Evolutionary conservation across 2,797 vertebrate genomes (phyloP).

Genomic region (Sebastes vulpes): DNA sequence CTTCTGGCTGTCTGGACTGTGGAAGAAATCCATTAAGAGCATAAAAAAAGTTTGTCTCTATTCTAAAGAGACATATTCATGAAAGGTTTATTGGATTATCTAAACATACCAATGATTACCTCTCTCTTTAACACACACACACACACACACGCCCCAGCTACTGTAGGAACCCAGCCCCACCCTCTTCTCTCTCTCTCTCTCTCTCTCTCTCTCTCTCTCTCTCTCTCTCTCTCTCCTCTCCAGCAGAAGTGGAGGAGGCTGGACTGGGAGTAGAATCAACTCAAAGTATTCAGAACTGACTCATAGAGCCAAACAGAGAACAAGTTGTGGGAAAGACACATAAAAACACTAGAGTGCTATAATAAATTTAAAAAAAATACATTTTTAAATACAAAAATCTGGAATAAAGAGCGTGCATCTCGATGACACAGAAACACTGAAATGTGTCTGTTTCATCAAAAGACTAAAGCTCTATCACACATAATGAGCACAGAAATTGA

Average conservation of each 20-base stretch:
- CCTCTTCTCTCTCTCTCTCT: constrained; percentile 21
- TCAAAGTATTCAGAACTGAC: constrained; percentile 7
- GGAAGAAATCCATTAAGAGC: background rate
- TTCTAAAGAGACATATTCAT: constrained; percentile 8
- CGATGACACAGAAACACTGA: background rate
- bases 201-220: background rate
- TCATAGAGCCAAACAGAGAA: background rate
- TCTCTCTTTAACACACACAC: background rate
- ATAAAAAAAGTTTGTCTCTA: background rate
- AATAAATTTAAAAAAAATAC: background rate
- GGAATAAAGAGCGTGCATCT: background rate
- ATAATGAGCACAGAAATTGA: background rate
- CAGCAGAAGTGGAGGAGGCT: constrained; percentile 45
- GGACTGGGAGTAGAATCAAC: constrained; percentile 16
- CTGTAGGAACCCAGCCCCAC: constrained; percentile 50
- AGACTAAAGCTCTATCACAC: background rate
- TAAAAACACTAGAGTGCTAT: background rate
- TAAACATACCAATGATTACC: constrained; percentile 4
- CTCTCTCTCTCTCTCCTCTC: background rate
- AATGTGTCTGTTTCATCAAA: background rate
- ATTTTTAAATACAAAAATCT: background rate
- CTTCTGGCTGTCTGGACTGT: background rate
- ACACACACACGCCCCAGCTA: constrained; percentile 19
- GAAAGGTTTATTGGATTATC: background rate
- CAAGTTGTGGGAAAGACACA: background rate